Percentiles rank a stretch among this genome's conserved stretches.
Conservation (phyloP, 2,797 vertebrate species). For the Fratercula arctica region DNA sequence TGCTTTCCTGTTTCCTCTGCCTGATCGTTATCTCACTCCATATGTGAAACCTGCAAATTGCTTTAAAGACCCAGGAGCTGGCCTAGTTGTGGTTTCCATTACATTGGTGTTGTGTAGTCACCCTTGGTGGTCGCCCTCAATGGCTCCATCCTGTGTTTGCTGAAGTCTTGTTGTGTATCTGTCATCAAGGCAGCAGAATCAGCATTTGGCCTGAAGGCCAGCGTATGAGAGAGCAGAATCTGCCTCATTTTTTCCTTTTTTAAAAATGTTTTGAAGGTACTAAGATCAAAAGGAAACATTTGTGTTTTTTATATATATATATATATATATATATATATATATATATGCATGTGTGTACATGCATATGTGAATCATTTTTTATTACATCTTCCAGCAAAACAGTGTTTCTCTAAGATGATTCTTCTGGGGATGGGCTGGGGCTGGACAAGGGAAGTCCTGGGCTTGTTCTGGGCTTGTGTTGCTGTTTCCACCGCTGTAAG, state of each 20-base stretch:
- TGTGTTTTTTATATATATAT: neutral
- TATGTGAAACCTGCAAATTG: conserved; percentile 14
- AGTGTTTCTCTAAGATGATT: neutral
- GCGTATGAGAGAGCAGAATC: neutral
- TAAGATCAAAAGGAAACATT: neutral
- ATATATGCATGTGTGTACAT: neutral
- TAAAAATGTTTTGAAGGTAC: neutral
- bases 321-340: too few relatives aligned
- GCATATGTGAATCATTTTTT: fast-evolving
- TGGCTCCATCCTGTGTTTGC: neutral
- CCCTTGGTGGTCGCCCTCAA: neutral
- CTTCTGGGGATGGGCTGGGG: neutral
- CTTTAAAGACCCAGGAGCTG: conserved; percentile 9
- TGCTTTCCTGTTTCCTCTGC: conserved; percentile 37
- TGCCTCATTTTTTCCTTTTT: neutral
- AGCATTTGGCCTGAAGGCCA: neutral
- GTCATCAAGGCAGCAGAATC: neutral
- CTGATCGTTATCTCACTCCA: neutral
- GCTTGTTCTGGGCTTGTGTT: neutral
- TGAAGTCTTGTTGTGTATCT: neutral
- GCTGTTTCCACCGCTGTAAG: neutral
- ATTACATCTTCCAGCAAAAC: neutral
- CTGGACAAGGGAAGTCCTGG: neutral
- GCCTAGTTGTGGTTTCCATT: conserved; percentile 22
- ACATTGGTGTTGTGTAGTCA: fast-evolving